Evolutionary conservation across 2,797 vertebrate species (phyloP).

Genomic region (Eleutherodactylus coqui): DNA sequence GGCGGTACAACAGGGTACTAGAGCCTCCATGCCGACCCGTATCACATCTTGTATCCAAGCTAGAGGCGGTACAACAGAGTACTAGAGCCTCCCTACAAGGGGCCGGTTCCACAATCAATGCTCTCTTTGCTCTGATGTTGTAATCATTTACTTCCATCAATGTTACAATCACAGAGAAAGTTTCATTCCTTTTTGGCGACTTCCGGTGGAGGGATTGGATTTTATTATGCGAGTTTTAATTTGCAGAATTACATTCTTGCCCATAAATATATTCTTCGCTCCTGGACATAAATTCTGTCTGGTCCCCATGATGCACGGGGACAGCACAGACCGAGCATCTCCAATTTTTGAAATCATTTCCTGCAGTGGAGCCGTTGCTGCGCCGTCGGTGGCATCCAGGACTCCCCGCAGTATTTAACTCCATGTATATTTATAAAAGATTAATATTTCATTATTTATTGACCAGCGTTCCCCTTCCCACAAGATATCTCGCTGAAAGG

Average conservation of each 20-base stretch:
- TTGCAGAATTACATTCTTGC: neutral
- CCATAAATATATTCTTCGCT: neutral
- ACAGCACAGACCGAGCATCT: slow-evolving; percentile 2
- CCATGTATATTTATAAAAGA: slow-evolving; percentile 37
- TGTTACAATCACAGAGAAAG: no score
- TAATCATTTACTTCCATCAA: no score
- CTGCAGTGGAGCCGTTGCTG: neutral
- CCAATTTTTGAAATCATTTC: neutral
- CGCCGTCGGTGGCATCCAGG: neutral
- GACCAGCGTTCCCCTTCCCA: neutral
- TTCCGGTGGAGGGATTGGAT: no score
- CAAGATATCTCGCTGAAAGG: neutral
- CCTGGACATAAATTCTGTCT: neutral
- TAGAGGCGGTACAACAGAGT: no score
- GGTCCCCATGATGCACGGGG: neutral
- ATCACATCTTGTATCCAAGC: no score
- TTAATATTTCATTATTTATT: slow-evolving; percentile 30
- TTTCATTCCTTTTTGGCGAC: no score
- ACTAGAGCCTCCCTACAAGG: no score
- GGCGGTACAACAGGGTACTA: no score
- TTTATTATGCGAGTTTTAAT: no score
- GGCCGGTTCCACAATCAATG: no score
- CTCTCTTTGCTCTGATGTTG: no score
- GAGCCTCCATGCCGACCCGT: no score
- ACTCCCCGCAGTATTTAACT: slow-evolving; percentile 1